Evolutionary conservation across 2,888 invertebrate species (phyloP).

Genomic region (Drosophila pullipes): DNA sequence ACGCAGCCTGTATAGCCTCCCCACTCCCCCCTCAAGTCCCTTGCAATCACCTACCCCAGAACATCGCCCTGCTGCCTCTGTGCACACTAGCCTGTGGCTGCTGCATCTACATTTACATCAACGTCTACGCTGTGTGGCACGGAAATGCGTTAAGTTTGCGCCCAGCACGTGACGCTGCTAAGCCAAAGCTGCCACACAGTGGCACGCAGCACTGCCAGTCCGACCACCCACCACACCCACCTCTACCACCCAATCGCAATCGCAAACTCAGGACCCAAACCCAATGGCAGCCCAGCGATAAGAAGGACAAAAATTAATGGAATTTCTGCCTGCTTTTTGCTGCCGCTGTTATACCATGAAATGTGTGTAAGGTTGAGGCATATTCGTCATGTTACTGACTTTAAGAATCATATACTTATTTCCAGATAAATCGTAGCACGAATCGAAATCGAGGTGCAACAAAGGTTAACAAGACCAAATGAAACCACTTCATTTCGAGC

Average conservation of each 20-base stretch:
- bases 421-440: background rate
- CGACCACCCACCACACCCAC: background rate
- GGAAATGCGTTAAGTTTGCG: constrained; percentile 82
- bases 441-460: background rate
- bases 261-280: constrained; percentile 23
- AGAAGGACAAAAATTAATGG: constrained; percentile 84
- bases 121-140: constrained; percentile 52
- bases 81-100: constrained; percentile 8
- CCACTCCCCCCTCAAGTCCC: background rate
- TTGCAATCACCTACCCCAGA: background rate
- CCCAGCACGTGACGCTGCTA: constrained; percentile 79
- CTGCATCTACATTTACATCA: constrained; percentile 17
- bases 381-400: constrained; percentile 19
- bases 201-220: constrained; percentile 68
- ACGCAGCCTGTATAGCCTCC: constrained; percentile 57
- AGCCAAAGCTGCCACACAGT: constrained; percentile 79
- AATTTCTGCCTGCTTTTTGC: constrained; percentile 79
- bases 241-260: constrained; percentile 39
- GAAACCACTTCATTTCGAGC: background rate
- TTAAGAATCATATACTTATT: background rate
- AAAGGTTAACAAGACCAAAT: background rate
- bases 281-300: constrained; percentile 62
- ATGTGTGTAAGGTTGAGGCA: constrained; percentile 22
- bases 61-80: background rate
- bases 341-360: constrained; percentile 41